Percentiles rank a stretch among this genome's conserved stretches.
Conservation (phyloP, 1,140 invertebrate genomes). For the Eueides isabella region DNA sequence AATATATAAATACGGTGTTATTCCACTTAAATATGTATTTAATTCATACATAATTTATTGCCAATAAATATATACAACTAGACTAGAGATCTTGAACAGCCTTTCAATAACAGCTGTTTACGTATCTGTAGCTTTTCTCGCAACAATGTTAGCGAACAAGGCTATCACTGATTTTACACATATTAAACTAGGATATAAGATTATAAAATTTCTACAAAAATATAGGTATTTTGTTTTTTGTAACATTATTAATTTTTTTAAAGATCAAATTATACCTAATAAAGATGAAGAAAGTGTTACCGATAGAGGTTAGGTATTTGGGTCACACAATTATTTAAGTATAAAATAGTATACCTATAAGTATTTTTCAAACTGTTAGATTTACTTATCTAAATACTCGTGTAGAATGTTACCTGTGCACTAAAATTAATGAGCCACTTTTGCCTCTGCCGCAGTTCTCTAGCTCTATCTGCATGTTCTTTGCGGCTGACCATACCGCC, state of each 20-base stretch:
- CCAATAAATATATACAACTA: slow-evolving; percentile 30
- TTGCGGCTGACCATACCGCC: slow-evolving; percentile 56
- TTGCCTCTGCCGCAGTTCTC: slow-evolving; percentile 61
- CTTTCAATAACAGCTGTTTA: slow-evolving; percentile 25
- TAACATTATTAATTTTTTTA: too few relatives aligned
- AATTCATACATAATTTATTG: slow-evolving; percentile 32
- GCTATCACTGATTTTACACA: neutral
- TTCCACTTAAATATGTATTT: slow-evolving; percentile 9
- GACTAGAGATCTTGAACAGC: slow-evolving; percentile 24
- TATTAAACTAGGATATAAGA: neutral
- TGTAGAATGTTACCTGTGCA: slow-evolving; percentile 58
- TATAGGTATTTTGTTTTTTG: too few relatives aligned
- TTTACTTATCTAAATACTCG: too few relatives aligned
- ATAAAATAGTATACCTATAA: too few relatives aligned
- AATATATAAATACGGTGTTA: neutral
- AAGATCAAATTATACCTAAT: too few relatives aligned
- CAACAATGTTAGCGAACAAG: neutral
- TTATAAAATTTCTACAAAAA: too few relatives aligned
- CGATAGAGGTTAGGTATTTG: too few relatives aligned
- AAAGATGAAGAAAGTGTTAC: too few relatives aligned
- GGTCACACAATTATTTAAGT: too few relatives aligned
- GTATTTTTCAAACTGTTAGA: too few relatives aligned
- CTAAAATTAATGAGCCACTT: slow-evolving; percentile 78
- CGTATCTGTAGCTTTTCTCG: neutral
- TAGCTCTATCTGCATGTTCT: slow-evolving; percentile 53